Base-by-base conservation (phyloP, 2,888 invertebrate species). In the Penaeus monodon region DNA sequence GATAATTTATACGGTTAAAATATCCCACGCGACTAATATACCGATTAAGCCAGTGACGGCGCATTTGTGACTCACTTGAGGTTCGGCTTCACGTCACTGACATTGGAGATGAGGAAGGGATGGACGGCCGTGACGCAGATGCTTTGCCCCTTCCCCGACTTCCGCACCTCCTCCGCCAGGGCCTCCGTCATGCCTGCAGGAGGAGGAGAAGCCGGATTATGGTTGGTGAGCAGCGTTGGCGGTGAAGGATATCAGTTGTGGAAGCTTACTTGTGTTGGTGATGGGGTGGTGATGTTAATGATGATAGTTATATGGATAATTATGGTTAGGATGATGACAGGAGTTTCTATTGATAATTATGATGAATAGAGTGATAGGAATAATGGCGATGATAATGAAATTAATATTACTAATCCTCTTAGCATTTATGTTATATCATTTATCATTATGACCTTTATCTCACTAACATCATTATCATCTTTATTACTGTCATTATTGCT, bases 91-190 rank as follows among this genome's bases (percentile, higher is more conserved):
- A 91, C 91, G 27, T 91, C 90, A 24, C 91, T 90, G 27, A 91
- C 91, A 27, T 92, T 92, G 88, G 91, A 91, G 27, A 92, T 92
- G 89, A 93, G 93, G 91, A 92, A 92, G 0, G 93, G 93, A 89
- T 92, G 93, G 1, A 93, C 92, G 14, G 92, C 92, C 7, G 93
- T 93, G 57, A 92, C 91, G 44, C 92, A 91, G 79, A 93, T 92
- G 8, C 44, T 65, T 27, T 91, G 57, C 57, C 57, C 91, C 14
- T 91, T 91, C 14, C 82, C 82, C 27, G 91, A 91, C 14, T 91
- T 91, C 90, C 91, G 88, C 74, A 93, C 90, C 90, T 93, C 93
- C 91, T 93, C 92, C 57, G 91, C 90, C 33, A 93, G 86, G 3
- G 93, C 92, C 79, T 93, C 92, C 91, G 93, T 93, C 73, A 93